Conservation (phyloP, 30 jellyfish, hydroid and myxozoan genomes). For the Turritopsis rubra region DNA sequence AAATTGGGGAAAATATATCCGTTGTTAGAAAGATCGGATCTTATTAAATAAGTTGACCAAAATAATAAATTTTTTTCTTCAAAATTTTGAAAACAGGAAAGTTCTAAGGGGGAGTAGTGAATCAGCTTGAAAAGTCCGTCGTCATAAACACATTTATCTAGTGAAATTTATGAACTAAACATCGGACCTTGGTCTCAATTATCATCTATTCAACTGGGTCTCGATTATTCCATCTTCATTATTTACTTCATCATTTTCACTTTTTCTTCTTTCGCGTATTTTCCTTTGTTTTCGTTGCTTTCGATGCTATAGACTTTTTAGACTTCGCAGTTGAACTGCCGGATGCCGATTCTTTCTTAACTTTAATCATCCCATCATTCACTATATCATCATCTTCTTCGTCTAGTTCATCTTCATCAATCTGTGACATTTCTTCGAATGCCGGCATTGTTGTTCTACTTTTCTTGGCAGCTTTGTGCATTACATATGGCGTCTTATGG, state of each 20-base stretch:
- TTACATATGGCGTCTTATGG: conserved; percentile 75
- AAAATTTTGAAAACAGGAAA: too few species aligned
- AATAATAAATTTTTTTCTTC: too few species aligned
- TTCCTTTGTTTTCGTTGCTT: not conserved
- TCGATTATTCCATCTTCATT: not conserved
- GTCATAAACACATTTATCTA: too few species aligned
- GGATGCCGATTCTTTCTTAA: conserved; percentile 41
- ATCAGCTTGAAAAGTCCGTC: too few species aligned
- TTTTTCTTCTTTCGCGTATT: not conserved
- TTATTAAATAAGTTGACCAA: too few species aligned
- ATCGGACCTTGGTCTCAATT: too few species aligned
- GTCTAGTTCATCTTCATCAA: conserved; percentile 22
- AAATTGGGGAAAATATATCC: too few species aligned
- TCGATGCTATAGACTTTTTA: not conserved
- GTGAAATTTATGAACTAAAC: too few species aligned
- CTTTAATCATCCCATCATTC: conserved; percentile 56
- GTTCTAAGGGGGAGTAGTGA: too few species aligned
- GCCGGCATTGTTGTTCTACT: conserved; percentile 42
- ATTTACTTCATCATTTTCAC: not conserved
- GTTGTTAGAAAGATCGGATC: too few species aligned
- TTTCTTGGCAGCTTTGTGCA: conserved; percentile 51
- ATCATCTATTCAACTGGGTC: too few species aligned
- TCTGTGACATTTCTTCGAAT: conserved; percentile 31
- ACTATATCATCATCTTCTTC: conserved; percentile 56
- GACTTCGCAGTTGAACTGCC: conserved; percentile 23